phyloP scores from a whole-genome alignment of 2,113 vertebrate genomes.

The Entosphenus tridentatus region DNA sequence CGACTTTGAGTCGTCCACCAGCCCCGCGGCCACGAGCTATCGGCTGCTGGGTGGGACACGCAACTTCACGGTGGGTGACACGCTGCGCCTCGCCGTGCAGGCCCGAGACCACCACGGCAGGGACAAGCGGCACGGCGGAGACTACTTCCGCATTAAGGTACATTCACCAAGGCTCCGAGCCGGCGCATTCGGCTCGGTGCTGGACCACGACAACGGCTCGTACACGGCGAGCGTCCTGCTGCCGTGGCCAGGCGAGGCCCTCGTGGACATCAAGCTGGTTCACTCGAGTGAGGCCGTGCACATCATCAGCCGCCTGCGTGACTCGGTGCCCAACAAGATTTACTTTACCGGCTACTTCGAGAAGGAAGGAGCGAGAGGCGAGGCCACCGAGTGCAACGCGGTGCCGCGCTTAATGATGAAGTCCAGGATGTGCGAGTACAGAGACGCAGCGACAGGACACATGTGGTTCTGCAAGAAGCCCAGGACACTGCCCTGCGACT shows the following conservation, averaged over 20 bases:
- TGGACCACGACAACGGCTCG: constrained; percentile 14
- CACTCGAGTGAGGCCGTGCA: constrained; percentile 17
- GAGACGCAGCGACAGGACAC: constrained; percentile 61
- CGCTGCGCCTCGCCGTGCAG: constrained; percentile 9
- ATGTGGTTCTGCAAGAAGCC: constrained; percentile 96
- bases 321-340: constrained; percentile 56
- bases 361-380: constrained; percentile 34
- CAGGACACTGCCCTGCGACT: constrained; percentile 51
- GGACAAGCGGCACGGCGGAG: constrained; percentile 15
- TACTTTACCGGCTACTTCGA: constrained; percentile 73
- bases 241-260: constrained; percentile 14
- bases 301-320: constrained; percentile 25
- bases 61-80: constrained; percentile 11
- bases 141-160: constrained; percentile 17
- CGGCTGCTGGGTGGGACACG: not conserved
- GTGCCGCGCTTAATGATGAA: constrained; percentile 35
- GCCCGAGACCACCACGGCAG: constrained; percentile 11
- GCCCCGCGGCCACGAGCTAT: constrained; percentile 5
- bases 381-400: constrained; percentile 66
- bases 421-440: constrained; percentile 57
- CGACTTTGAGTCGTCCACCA: constrained; percentile 7
- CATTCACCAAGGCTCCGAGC: constrained; percentile 13
- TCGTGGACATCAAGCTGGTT: constrained; percentile 13
- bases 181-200: constrained; percentile 14
- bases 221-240: constrained; percentile 13